Percentiles rank a stretch among this genome's conserved stretches.
Conservation (phyloP, 2,888 invertebrate genomes). For the Cephalotes varians region DNA sequence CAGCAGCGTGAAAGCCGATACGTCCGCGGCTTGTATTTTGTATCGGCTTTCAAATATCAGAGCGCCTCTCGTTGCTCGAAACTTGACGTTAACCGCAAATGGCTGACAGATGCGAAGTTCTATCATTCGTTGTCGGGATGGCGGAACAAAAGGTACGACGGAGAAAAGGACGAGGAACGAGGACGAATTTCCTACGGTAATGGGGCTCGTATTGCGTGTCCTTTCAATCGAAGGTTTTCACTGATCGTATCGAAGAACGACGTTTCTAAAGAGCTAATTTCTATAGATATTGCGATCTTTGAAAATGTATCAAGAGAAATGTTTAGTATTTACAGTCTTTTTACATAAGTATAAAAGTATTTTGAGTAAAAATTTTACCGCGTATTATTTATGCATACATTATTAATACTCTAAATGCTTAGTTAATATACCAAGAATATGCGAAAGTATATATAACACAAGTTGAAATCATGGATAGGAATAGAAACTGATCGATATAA, state of each 20-base stretch:
- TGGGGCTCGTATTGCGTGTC: constrained; percentile 53
- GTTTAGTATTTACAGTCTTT: constrained; percentile 1
- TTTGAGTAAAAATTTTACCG: neutral
- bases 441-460: neutral
- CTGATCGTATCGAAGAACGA: constrained; percentile 35
- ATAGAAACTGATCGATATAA: neutral
- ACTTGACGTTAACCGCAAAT: constrained; percentile 69
- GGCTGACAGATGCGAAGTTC: constrained; percentile 66
- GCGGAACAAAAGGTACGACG: constrained; percentile 47
- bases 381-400: neutral
- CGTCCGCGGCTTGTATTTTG: constrained; percentile 59
- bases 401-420: neutral
- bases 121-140: constrained; percentile 11
- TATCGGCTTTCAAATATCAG: constrained; percentile 64
- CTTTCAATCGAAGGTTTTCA: constrained; percentile 43
- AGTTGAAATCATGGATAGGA: neutral
- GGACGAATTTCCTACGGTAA: constrained; percentile 51
- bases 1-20: constrained; percentile 63
- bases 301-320: neutral
- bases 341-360: neutral
- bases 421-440: neutral
- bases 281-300: constrained; percentile 13
- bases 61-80: constrained; percentile 44
- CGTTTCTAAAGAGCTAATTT: constrained; percentile 35
- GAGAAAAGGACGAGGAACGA: constrained; percentile 40